Evolutionary conservation across 2,888 invertebrate species (phyloP).

Genomic region (Diarsia mendica): DNA sequence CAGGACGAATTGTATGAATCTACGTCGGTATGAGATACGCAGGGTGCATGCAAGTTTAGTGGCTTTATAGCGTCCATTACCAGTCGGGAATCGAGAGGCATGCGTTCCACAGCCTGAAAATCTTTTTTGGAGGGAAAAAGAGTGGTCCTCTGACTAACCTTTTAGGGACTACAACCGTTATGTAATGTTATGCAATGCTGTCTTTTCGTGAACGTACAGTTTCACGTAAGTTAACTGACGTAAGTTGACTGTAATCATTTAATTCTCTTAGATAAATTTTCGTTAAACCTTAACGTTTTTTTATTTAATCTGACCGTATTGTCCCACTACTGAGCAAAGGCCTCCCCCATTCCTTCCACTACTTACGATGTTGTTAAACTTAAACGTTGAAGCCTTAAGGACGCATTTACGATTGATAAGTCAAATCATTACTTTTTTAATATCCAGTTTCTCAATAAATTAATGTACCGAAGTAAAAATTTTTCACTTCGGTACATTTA

Average conservation of each 20-base stretch:
- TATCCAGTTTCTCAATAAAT: too few species aligned
- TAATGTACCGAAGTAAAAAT: too few species aligned
- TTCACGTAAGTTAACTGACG: too few species aligned
- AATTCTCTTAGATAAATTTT: not conserved
- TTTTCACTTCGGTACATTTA: too few species aligned
- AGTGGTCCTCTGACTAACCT: not conserved
- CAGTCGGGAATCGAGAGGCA: not conserved
- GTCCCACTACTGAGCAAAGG: too few species aligned
- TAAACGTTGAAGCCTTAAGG: not conserved
- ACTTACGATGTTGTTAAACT: too few species aligned
- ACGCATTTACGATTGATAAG: too few species aligned
- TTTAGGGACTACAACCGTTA: not conserved
- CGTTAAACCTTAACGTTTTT: not conserved
- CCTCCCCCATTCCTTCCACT: too few species aligned
- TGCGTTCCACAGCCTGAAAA: slow-evolving; percentile 8
- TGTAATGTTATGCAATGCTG: not conserved
- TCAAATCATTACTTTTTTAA: too few species aligned
- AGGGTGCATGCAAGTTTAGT: not conserved
- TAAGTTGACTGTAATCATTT: not conserved
- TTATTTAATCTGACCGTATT: too few species aligned
- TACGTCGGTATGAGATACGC: slow-evolving; percentile 9
- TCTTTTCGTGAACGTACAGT: not conserved
- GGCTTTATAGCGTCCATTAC: not conserved
- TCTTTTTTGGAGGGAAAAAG: slow-evolving; percentile 2
- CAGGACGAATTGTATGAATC: slow-evolving; percentile 14